Conservation (phyloP, 2,113 vertebrate species). For the Saccopteryx bilineata region DNA sequence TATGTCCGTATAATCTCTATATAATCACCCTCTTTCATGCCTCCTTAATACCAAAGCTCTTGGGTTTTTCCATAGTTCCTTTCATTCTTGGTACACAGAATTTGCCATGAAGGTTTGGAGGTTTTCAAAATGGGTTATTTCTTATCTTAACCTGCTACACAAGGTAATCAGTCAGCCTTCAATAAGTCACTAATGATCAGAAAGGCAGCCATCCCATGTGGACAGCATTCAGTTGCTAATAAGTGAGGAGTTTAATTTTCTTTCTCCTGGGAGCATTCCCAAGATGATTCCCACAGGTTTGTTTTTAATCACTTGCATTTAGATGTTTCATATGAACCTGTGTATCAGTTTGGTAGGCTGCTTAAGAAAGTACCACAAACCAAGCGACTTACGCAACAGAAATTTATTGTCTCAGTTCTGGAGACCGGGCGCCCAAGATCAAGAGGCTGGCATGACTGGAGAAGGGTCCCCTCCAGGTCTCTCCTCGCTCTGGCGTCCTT, state of each 20-base stretch:
- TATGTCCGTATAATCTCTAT: neutral
- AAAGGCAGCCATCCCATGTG: neutral
- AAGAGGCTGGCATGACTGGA: neutral
- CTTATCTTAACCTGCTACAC: neutral
- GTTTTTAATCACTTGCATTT: conserved; percentile 19
- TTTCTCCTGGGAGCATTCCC: conserved; percentile 39
- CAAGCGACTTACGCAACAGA: neutral
- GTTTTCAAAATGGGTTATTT: conserved; percentile 43
- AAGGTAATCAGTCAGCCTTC: neutral
- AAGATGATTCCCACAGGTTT: neutral
- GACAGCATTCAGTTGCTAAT: neutral
- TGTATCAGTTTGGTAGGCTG: neutral
- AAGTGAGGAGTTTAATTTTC: conserved; percentile 13
- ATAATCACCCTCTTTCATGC: neutral
- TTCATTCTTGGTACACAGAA: neutral
- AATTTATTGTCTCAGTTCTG: neutral
- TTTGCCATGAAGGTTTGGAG: neutral
- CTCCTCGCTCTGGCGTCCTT: neutral
- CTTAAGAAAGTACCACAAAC: neutral
- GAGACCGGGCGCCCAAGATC: neutral
- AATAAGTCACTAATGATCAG: conserved; percentile 29
- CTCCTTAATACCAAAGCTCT: neutral
- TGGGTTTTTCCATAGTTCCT: neutral
- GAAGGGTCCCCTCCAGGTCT: neutral
- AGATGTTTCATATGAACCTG: neutral